Base-by-base conservation (phyloP, 2,797 vertebrate genomes). In the Urophycis tenuis region DNA sequence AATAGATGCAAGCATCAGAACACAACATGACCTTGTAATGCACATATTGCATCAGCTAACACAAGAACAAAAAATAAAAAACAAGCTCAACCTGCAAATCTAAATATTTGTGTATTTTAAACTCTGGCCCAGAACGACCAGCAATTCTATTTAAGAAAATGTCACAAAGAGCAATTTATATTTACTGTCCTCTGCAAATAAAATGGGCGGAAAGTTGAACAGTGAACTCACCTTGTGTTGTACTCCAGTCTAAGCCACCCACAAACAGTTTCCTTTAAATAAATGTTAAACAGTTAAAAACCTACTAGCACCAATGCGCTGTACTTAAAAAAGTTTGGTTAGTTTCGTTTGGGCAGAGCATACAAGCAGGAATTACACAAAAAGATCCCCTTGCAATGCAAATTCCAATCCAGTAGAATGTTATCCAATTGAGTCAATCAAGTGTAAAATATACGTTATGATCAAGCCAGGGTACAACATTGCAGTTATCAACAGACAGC, bases 161-260 rank as follows among this genome's bases (percentile, higher is more conserved):
- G 60, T 67, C 60, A 67, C 60, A 67, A 67, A 29, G 60, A 25
- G n/a, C n/a, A 29, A 29, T 67, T 10, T 3, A 12, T 29, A 67
- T 67, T 67, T 67, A 67, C 12, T 71, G 31, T 33, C 5, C 15
- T 15, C 15, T 30, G 69, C 30, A 33, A 33, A 71, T 71, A 1
- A 17, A 17, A 31, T 5, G 31, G 69, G 14, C 29, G 25, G 29
- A 30, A 69, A 25, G 25, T 74, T 35, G 31, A 14, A 76, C 11
- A 19, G 8, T 69, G 36, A 19, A 86, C 95, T 94, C 88, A 99
- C 97, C 98, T 95, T 99, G 98, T 53, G 97, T 99, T 5, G 98
- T 99, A 86, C 97, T 99, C 97, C 97, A 99, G 92, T 99, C 98
- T 85, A 99, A 94, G 85, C 98, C 98, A 85, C 98, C 98, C 91